Evolutionary conservation across 2,888 invertebrate genomes (phyloP).

Genomic region (Synanthedon andrenaeformis): DNA sequence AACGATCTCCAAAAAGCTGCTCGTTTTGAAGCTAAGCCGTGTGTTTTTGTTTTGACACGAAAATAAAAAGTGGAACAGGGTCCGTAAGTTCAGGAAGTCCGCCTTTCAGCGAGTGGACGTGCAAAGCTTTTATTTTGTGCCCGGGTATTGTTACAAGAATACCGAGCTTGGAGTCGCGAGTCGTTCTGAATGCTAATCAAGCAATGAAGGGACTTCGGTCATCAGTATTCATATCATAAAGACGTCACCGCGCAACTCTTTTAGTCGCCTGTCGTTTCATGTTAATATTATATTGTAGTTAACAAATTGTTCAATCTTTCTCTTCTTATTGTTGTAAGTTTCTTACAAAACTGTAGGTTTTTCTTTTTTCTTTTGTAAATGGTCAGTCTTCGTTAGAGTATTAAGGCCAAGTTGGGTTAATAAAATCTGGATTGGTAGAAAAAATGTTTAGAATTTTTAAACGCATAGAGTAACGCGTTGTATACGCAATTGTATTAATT

Average conservation of each 20-base stretch:
- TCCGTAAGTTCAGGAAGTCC: conserved; percentile 35
- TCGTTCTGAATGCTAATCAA: conserved; percentile 60
- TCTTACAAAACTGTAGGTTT: not conserved
- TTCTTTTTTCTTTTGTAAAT: too few relatives aligned
- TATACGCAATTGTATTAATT: too few relatives aligned
- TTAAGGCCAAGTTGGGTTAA: too few relatives aligned
- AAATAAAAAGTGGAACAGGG: conserved; percentile 27
- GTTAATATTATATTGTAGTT: conserved; percentile 7
- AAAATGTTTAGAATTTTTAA: too few relatives aligned
- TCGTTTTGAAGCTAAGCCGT: conserved; percentile 8
- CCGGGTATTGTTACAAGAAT: conserved; percentile 57
- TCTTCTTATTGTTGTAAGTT: conserved; percentile 4
- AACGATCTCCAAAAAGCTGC: too few relatives aligned
- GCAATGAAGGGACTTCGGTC: conserved; percentile 42
- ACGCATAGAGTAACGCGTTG: too few relatives aligned
- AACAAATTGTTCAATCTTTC: conserved; percentile 6
- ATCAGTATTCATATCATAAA: conserved; percentile 59
- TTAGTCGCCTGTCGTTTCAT: conserved; percentile 21
- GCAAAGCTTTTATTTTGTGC: conserved; percentile 62
- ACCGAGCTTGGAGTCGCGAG: conserved; percentile 44
- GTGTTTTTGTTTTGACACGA: conserved; percentile 32
- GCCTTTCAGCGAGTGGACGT: conserved; percentile 56
- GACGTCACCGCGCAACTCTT: conserved; percentile 43
- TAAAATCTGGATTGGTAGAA: too few relatives aligned
- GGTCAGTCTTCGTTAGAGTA: too few relatives aligned